These are phyloP conservation scores for Zoanthus sociatus DNA, from an alignment of 92 coral and sea anemone species.

Conservation along the genomic window DNA sequence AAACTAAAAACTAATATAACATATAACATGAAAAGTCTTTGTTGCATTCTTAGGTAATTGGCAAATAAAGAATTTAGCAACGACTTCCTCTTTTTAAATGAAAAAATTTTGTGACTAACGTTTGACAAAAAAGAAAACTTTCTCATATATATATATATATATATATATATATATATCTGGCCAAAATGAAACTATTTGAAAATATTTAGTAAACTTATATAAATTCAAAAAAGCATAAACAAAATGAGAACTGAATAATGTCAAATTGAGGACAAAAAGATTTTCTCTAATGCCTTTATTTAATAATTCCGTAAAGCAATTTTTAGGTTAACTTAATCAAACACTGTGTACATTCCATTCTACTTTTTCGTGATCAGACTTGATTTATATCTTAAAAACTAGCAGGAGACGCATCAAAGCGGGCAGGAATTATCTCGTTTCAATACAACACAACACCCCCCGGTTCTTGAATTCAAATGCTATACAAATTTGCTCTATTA, in stretches of 20 bases:
- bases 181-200: too few relatives aligned
- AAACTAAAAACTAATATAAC: background rate
- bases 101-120: slow-evolving; percentile 1
- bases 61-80: background rate
- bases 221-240: background rate
- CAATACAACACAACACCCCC: slow-evolving; percentile 31
- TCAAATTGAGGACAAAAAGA: background rate
- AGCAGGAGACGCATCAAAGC: slow-evolving; percentile 3
- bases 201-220: too few relatives aligned
- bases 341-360: background rate
- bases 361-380: slow-evolving; percentile 37
- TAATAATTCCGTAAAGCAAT: background rate
- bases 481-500: slow-evolving; percentile 9
- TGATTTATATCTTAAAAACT: slow-evolving; percentile 1
- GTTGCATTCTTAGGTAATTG: background rate
- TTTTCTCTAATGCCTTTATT: background rate
- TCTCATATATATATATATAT: too few relatives aligned
- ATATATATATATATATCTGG: too few relatives aligned
- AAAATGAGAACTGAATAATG: background rate
- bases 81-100: background rate
- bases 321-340: slow-evolving; percentile 22
- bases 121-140: background rate
- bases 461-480: slow-evolving; percentile 2
- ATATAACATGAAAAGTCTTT: too few relatives aligned
- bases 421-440: slow-evolving; percentile 10